phyloP scores from a whole-genome alignment of 1,140 invertebrate genomes.

The Pseudomyrmex cubaensis region DNA sequence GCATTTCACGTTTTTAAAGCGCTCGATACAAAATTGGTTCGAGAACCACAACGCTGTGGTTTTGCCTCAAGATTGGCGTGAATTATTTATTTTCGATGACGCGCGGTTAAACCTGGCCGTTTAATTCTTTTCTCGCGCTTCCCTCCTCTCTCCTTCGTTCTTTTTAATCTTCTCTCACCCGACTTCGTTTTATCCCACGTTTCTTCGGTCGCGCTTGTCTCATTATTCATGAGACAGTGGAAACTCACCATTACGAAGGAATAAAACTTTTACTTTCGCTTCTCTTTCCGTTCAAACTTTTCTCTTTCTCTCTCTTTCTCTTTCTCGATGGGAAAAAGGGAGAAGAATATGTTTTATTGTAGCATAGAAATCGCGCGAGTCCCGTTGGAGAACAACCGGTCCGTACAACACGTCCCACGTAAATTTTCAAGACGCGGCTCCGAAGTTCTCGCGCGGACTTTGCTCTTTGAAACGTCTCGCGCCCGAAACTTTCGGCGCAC shows the following conservation, averaged over 20 bases:
- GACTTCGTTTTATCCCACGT: background rate
- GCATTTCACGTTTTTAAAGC: background rate
- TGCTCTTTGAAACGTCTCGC: background rate
- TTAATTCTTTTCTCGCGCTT: conserved; percentile 18
- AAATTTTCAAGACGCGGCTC: background rate
- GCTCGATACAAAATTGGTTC: background rate
- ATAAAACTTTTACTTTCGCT: conserved; percentile 16
- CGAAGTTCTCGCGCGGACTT: background rate
- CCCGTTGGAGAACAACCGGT: background rate
- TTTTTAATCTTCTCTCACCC: conserved; percentile 10
- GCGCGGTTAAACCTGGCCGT: conserved; percentile 11
- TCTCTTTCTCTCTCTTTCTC: too few species aligned
- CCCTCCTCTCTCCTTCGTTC: background rate
- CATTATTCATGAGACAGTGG: conserved; percentile 26
- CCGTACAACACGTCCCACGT: background rate
- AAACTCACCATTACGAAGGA: conserved; percentile 35
- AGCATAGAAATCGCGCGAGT: background rate
- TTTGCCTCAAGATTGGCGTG: background rate
- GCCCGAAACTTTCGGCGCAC: background rate
- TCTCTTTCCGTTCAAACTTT: background rate
- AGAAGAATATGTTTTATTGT: conserved; percentile 1
- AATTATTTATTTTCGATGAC: conserved; percentile 19
- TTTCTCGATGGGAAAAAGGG: background rate
- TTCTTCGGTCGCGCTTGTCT: background rate
- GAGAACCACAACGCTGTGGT: background rate